Evolutionary conservation across 2,888 invertebrate species (phyloP).

Genomic region (Melipona bicolor): DNA sequence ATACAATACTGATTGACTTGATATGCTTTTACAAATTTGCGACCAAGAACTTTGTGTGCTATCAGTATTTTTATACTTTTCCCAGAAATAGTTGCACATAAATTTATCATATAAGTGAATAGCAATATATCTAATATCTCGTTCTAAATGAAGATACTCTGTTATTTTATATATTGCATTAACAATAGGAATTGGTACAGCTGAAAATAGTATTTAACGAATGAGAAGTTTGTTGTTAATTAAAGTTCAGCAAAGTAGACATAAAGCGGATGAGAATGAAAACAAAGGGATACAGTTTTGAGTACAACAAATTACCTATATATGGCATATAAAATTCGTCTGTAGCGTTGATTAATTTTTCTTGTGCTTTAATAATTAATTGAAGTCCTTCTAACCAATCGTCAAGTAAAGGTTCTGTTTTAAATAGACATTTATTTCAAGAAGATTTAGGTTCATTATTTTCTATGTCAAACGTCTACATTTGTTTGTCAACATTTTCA

Average conservation of each 20-base stretch:
- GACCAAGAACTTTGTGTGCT: slow-evolving; percentile 59
- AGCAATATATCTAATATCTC: slow-evolving; percentile 76
- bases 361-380: slow-evolving; percentile 62
- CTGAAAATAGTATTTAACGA: slow-evolving; percentile 61
- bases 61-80: slow-evolving; percentile 57
- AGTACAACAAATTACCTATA: slow-evolving; percentile 67
- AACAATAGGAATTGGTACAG: slow-evolving; percentile 71
- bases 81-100: slow-evolving; percentile 74
- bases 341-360: slow-evolving; percentile 59
- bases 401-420: slow-evolving; percentile 58
- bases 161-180: slow-evolving; percentile 74
- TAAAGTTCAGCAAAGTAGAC: not conserved
- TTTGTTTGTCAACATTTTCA: slow-evolving; percentile 3
- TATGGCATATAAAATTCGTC: slow-evolving; percentile 74
- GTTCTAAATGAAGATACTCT: slow-evolving; percentile 69
- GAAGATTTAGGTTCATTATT: not conserved
- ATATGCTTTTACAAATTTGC: slow-evolving; percentile 64
- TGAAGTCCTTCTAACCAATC: slow-evolving; percentile 76
- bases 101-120: slow-evolving; percentile 79
- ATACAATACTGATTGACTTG: slow-evolving; percentile 71
- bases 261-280: not conserved
- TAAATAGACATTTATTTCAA: slow-evolving; percentile 31
- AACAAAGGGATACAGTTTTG: not conserved
- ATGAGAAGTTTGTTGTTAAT: not conserved
- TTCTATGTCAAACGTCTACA: not conserved